A percentile compares a stretch with the other conserved stretches of the same genome.
Conservation (phyloP, 1,140 invertebrate species). For the Bombus consobrinus region DNA sequence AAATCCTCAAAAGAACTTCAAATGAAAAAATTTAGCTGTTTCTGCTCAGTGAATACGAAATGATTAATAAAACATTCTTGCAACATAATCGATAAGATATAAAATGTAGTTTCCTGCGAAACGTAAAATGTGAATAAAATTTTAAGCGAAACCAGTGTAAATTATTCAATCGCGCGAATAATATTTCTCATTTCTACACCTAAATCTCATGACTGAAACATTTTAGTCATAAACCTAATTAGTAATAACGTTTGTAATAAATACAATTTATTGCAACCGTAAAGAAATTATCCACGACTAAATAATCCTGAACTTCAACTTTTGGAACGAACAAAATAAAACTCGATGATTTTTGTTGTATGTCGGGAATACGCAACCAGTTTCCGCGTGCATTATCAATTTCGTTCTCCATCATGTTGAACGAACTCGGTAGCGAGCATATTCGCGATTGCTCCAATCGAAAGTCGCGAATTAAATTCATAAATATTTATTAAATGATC, state of each 20-base stretch:
- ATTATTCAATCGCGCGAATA: background rate
- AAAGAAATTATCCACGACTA: background rate
- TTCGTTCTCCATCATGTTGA: background rate
- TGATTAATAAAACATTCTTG: conserved; percentile 12
- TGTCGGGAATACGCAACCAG: background rate
- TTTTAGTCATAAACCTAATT: too few relatives aligned
- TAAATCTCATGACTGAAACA: too few relatives aligned
- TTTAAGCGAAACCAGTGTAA: background rate
- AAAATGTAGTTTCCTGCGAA: background rate
- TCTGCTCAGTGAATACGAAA: background rate
- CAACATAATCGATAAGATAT: background rate
- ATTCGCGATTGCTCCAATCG: conserved; percentile 16
- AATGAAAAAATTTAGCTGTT: background rate
- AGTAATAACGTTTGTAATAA: too few relatives aligned
- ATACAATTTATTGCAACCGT: background rate
- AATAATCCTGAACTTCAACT: background rate
- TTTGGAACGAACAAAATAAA: background rate
- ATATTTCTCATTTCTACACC: too few relatives aligned
- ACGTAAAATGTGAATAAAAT: background rate
- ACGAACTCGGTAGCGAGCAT: background rate
- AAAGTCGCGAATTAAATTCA: conserved; percentile 27
- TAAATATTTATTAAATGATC: conserved; percentile 48
- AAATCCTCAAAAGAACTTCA: background rate
- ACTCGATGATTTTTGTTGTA: background rate
- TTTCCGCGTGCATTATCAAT: background rate